Conservation (phyloP, 2,888 invertebrate genomes). For the Chironomus tentans region DNA sequence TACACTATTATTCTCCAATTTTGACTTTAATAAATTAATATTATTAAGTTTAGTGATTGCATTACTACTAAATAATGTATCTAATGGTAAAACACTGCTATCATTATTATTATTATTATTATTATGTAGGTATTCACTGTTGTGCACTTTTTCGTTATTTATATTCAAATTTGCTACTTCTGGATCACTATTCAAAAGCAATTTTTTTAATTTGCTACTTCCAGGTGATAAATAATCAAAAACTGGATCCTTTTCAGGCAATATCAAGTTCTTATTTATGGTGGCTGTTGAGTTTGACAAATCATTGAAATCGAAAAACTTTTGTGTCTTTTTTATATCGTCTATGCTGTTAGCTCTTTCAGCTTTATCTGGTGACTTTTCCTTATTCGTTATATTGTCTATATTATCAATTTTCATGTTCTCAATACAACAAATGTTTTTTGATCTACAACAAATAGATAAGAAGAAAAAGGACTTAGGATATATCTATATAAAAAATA, state of each 20-base stretch:
- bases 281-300: neutral
- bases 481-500: neutral
- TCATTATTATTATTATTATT: neutral
- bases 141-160: neutral
- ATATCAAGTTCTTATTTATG: neutral
- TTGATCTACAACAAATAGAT: no score
- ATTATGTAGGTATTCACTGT: neutral
- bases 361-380: conserved; percentile 23
- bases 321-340: conserved; percentile 20
- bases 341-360: conserved; percentile 17
- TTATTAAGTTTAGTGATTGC: neutral
- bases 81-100: neutral
- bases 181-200: conserved; percentile 7
- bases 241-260: neutral
- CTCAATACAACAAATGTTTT: neutral
- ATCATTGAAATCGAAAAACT: conserved; percentile 18
- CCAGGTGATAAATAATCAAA: conserved; percentile 8
- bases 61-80: neutral
- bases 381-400: conserved; percentile 17
- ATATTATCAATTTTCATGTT: conserved; percentile 28
- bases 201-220: conserved; percentile 19
- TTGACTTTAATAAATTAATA: neutral
- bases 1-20: neutral
- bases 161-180: neutral
- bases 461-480: neutral